These are phyloP conservation scores for Triplophysa tibetana DNA, from an alignment of 2,113 vertebrate species.

Conservation along the genomic window DNA sequence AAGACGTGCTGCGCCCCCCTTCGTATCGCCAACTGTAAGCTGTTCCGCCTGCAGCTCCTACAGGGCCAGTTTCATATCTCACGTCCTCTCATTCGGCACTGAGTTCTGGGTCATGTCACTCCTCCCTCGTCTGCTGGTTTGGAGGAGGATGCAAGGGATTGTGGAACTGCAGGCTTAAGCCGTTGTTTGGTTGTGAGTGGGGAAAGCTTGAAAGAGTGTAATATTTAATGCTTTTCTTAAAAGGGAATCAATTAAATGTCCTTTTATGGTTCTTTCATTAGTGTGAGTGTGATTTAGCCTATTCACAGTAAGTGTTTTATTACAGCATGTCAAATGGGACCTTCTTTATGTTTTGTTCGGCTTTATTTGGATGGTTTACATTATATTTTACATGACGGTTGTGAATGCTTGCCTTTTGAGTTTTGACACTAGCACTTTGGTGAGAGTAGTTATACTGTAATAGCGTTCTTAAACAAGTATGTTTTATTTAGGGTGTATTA, in stretches of 20 bases:
- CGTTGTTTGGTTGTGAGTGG: not conserved
- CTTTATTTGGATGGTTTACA: not conserved
- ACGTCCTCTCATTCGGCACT: conserved; percentile 48
- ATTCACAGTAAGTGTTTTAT: conserved; percentile 3
- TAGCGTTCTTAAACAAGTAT: not conserved
- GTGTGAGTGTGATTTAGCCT: too few species aligned
- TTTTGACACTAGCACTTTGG: not conserved
- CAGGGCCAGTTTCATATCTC: conserved; percentile 90
- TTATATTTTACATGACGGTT: conserved; percentile 1
- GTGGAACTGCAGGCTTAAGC: not conserved
- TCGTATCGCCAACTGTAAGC: conserved; percentile 94
- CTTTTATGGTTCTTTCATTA: not conserved
- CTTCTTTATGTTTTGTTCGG: not conserved
- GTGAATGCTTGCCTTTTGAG: not conserved
- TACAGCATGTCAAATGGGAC: not conserved
- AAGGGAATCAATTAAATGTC: conserved; percentile 3
- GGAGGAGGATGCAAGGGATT: conserved; percentile 6
- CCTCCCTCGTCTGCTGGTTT: conserved; percentile 3
- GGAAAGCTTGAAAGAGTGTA: conserved; percentile 20
- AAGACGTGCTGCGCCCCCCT: conserved; percentile 86
- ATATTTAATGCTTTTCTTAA: conserved; percentile 13
- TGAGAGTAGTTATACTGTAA: not conserved
- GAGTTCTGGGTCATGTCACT: not conserved
- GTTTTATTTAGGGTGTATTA: not conserved
- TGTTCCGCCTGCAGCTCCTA: conserved; percentile 92